Evolutionary conservation across 1,140 invertebrate species (phyloP), one percentile per base, ranked within the genome.

Genomic region (Phymorhynchus buccinoides): DNA sequence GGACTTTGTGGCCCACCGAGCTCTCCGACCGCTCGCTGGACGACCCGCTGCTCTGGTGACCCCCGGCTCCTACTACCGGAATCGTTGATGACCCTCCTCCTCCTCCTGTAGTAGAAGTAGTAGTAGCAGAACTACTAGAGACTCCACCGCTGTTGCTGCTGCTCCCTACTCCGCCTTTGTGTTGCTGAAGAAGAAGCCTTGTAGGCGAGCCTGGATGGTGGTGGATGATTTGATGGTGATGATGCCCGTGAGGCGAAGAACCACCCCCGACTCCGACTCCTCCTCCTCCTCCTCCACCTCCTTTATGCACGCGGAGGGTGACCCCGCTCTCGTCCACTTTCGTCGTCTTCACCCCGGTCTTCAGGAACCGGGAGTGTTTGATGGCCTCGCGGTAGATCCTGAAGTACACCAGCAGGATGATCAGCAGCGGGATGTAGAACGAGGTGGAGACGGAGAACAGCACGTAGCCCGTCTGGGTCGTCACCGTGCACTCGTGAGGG

Each of bases 291-390:
- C 56, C 56, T 14, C 62, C 37, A 7, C 94, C 94, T 1, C 94
- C 94, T 27, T 94, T 93, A 88, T 96, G 95, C 1, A 95, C 94
- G 12, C 96, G 92, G 9, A 96, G 93, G 0, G 95, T 95, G 32
- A 93, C 86, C 41, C 90, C 92, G 62, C 90, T 90, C 80, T 90
- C 88, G 81, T 90, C 89, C n/a, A 94, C 92, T 84, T 94, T 93
- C 14, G 89, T 86, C 1, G 87, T 88, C 62, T 90, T 91, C 1
- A 89, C 88, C 0, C 92, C 92, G 7, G 89, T 88, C 37, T 80
- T 83, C 22, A 93, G 84, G 87, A 90, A 92, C 6, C 86, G 80
- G 3, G 88, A 89, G 73, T 92, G 91, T 80, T 85, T 87, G 22
- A 89, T 84, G 22, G 93, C 92, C 79, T 91, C 92, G 66, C 87